Percentiles rank a stretch among this genome's conserved stretches.
phyloP scores from a whole-genome alignment of 2,888 invertebrate species.

The Stomorhina lunata region DNA sequence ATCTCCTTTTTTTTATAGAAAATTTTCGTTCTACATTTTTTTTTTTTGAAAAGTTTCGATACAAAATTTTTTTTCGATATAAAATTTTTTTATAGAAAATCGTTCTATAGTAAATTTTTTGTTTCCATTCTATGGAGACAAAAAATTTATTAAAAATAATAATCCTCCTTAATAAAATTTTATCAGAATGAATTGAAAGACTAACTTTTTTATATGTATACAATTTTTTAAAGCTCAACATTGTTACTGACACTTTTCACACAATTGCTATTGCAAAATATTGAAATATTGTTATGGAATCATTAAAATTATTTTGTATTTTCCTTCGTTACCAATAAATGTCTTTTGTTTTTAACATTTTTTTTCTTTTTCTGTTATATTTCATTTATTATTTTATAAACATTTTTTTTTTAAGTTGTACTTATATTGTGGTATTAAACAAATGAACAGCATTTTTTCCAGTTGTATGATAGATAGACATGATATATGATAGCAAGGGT shows the following conservation, averaged over 20 bases:
- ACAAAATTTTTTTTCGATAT: too few species aligned
- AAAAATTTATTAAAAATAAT: too few species aligned
- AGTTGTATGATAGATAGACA: not conserved
- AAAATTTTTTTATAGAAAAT: too few species aligned
- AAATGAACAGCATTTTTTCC: not conserved
- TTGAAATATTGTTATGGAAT: conserved; percentile 29
- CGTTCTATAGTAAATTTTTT: too few species aligned
- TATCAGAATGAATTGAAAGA: too few species aligned
- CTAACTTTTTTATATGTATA: not conserved
- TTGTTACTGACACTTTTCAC: conserved; percentile 22
- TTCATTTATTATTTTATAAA: too few species aligned
- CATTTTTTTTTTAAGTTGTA: too few species aligned
- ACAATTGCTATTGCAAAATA: conserved; percentile 11
- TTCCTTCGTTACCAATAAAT: not conserved
- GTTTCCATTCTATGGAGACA: too few species aligned
- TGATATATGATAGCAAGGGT: not conserved
- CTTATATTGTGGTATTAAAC: not conserved
- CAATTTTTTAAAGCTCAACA: not conserved
- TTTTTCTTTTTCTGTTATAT: not conserved
- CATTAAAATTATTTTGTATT: conserved; percentile 30
- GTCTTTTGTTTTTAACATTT: not conserved
- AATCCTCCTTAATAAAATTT: too few species aligned
- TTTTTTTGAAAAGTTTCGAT: too few species aligned
- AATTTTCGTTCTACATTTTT: too few species aligned
- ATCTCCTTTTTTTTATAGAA: too few species aligned